Base-by-base conservation (phyloP, 2,113 vertebrate species). In the Sarotherodon lohbergeri region DNA sequence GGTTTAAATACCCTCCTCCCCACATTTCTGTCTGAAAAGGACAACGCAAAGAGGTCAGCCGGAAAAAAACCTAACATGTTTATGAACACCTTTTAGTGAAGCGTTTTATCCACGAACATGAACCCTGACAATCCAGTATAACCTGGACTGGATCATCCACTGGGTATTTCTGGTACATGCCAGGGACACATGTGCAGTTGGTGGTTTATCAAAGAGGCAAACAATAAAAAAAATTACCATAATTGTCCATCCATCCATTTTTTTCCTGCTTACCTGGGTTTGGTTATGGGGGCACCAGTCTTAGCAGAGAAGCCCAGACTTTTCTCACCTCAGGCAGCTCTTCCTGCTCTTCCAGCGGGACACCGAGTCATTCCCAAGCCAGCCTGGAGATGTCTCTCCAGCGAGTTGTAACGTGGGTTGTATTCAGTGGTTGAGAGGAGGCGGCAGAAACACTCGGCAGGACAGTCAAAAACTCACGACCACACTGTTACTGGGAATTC, bases 361-460 rank as follows among this genome's bases (percentile, higher is more conserved):
- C 61, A 39, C 32, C 17, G 7, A n/a, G 0, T 66, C 9, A n/a
- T 1, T 66, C 32, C 61, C 32, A 66, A 66, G 17, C 61, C 17
- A 0, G 17, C 61, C 32, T 4, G 32, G 10, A 12, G 61, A 0
- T 0, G 2, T 12, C 2, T 66, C 17, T 66, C 32, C 10, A 39
- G 17, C 61, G n/a, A 0, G 9, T n/a, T 0, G 0, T 61, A 61
- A 61, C 0, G 2, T 19, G 1, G 57, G 16, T 0, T 61, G 8
- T 4, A 0, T 61, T 4, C 5, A 1, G 9, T 6, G 16, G 8
- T 32, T 32, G 27, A 61, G 56, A 59, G 0, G 57, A 61, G 27
- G 57, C 2, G 0, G 14, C 27, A 61, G 57, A 61, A 61, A 61
- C 14, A 17, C 8, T 32, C 1, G 32, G 57, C 57, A 9, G 14